Evolutionary conservation across 2,113 vertebrate genomes (phyloP).

Genomic region (Chelonoidis abingdonii): DNA sequence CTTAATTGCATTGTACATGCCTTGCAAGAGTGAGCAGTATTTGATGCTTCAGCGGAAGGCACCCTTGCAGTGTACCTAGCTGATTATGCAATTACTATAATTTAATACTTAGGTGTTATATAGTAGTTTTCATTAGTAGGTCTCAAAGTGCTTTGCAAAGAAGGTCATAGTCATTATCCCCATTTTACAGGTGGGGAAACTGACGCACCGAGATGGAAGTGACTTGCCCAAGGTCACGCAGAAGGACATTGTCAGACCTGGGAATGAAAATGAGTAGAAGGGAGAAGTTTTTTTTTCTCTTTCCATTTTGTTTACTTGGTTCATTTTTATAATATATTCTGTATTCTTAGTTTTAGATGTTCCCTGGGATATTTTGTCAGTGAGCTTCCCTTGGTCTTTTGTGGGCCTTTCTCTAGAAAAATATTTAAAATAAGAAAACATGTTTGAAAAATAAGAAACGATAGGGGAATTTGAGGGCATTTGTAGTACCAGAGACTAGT

Average conservation of each 20-base stretch:
- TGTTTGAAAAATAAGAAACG: not conserved
- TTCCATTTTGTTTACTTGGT: not conserved
- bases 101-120: not conserved
- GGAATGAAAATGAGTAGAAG: not conserved
- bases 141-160: too few species aligned
- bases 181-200: too few species aligned
- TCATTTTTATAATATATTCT: not conserved
- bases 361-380: not conserved
- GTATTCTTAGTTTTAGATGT: not conserved
- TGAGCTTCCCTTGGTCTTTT: not conserved
- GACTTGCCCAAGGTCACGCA: too few species aligned
- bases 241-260: too few species aligned
- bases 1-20: not conserved
- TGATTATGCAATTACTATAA: not conserved
- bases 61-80: not conserved
- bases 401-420: not conserved
- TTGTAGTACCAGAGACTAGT: not conserved
- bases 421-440: not conserved
- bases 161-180: too few species aligned
- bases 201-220: too few species aligned
- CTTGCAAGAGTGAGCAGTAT: not conserved
- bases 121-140: too few species aligned
- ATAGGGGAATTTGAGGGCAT: not conserved
- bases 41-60: rapidly evolving
- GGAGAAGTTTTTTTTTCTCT: not conserved